Percentiles rank a stretch among this genome's conserved stretches.
Evolutionary conservation across 2,113 vertebrate genomes (phyloP).

Genomic region (Hemiscyllium ocellatum): DNA sequence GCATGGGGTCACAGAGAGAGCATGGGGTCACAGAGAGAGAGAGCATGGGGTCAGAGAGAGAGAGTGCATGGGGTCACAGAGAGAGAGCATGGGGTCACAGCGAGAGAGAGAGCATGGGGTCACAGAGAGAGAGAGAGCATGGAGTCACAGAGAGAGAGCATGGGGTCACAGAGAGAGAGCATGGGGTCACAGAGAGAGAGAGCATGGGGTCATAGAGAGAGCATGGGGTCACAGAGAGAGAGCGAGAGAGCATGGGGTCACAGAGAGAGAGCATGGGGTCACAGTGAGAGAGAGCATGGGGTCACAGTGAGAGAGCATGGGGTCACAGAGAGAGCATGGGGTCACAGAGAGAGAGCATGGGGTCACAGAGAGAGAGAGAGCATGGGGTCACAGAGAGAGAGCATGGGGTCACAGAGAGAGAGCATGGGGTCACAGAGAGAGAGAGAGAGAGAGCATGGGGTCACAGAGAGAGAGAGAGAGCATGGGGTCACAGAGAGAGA

Average conservation of each 20-base stretch:
- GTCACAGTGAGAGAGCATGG: background rate
- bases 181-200: background rate
- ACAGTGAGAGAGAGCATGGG: too few relatives aligned
- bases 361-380: background rate
- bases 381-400: background rate
- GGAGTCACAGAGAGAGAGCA: constrained; percentile 10
- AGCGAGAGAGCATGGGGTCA: constrained; percentile 37
- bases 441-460: too few relatives aligned
- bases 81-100: too few relatives aligned
- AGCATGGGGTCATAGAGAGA: too few relatives aligned
- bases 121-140: background rate
- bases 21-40: background rate
- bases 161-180: constrained; percentile 10
- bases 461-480: background rate
- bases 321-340: constrained; percentile 25
- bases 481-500: background rate
- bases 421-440: constrained; percentile 17
- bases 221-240: constrained; percentile 14
- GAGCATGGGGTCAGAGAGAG: too few relatives aligned
- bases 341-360: background rate
- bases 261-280: too few relatives aligned
- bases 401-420: constrained; percentile 14
- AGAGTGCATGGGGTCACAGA: constrained; percentile 41
- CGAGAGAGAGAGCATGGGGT: too few relatives aligned
- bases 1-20: constrained; percentile 32